Evolutionary conservation across 2,113 vertebrate genomes (phyloP), one percentile per base, ranked within the genome.

Genomic region (Piaya cayana): DNA sequence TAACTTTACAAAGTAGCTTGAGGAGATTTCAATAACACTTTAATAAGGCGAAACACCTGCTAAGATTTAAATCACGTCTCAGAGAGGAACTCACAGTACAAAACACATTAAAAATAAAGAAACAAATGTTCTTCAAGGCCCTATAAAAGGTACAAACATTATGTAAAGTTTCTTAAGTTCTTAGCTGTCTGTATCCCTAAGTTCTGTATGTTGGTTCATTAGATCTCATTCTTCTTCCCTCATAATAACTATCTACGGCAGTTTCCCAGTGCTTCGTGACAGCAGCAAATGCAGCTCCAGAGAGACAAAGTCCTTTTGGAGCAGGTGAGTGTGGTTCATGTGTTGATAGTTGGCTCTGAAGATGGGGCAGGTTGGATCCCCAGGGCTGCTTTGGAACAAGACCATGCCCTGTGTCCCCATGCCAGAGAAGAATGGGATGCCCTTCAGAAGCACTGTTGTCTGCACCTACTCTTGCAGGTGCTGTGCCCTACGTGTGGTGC

Each of bases 11-110:
- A 76, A 93, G n/a, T 68, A 13, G 8, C 81, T 84, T 77, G 60
- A 65, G 64, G 64, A 79, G 47, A 87, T 91, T 89, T 87, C 65
- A 89, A 59, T 79, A 49, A n/a, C n/a, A 58, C 29, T 82, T 91
- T 55, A 64, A 42, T 64, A 72, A 74, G 59, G 19, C 13, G 42
- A 87, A 93, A 34, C 37, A 82, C 21, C 36, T 69, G 20, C 34
- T 89, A 59, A 50, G 77, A 59, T 84, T 94, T 87, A 93, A 94
- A 76, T 89, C n/a, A 56, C 8, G 12, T 74, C 25, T n/a, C 23
- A 32, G 39, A 81, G 58, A 90, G n/a, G 30, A 91, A 56, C 37
- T 39, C 11, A 8, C 25, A 56, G 27, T 74, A 70, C 39, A 50
- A 92, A 82, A 26, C 10, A 17, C 16, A 65, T 63, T 82, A 74